phyloP scores from a whole-genome alignment of 2,113 vertebrate species.

The Mesocricetus auratus region DNA sequence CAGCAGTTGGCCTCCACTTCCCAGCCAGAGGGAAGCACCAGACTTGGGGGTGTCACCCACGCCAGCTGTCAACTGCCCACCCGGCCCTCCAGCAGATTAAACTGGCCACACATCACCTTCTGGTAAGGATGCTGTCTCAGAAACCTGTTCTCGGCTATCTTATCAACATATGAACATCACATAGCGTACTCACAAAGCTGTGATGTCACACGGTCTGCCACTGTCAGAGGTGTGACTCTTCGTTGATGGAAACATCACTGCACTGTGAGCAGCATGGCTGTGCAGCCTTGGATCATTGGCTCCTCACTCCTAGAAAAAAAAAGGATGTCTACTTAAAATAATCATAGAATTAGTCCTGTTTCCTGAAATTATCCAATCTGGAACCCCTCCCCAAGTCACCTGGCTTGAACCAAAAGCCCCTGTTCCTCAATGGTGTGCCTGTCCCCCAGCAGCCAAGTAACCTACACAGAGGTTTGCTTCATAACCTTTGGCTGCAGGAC shows the following conservation, averaged over 20 bases:
- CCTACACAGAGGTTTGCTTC: too few relatives aligned
- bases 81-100: background rate
- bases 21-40: background rate
- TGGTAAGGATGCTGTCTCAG: background rate
- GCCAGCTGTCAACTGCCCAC: background rate
- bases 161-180: too few relatives aligned
- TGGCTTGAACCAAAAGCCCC: background rate
- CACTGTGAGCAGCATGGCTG: background rate
- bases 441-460: background rate
- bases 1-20: background rate
- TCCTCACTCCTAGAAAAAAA: background rate
- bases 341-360: background rate
- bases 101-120: background rate
- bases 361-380: background rate
- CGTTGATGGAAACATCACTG: background rate
- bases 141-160: background rate
- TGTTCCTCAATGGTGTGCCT: fast-evolving
- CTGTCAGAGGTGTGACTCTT: background rate
- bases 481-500: background rate
- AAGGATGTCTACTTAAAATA: background rate
- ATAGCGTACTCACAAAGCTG: background rate
- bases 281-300: too few relatives aligned
- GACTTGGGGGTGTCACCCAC: background rate
- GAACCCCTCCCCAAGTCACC: background rate
- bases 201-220: background rate